Base-by-base conservation (phyloP, 1,140 invertebrate genomes). In the Trichonephila clavata region DNA sequence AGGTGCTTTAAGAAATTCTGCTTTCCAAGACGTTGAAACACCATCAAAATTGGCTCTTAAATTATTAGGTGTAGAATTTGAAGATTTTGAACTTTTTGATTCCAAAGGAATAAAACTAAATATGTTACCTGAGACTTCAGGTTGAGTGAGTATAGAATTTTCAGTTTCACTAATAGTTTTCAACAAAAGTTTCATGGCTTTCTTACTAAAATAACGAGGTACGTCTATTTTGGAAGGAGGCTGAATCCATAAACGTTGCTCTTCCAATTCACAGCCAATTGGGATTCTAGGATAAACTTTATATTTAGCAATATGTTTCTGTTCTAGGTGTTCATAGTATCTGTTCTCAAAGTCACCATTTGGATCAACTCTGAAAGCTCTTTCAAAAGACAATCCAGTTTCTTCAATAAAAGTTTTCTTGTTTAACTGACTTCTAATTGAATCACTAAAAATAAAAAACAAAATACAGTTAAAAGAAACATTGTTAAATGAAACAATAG, bases 361-460 rank as follows among this genome's bases (percentile, higher is more conserved):
- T 39, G 43, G 18, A 86, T 94, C 94, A n/a, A 90, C n/a, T 27
- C 93, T 65, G 77, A 68, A 94, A 60, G 94, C 94, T 91, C 90
- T 89, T 91, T 94, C 94, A 7, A 91, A 92, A 6, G 93, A 83
- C 10, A 94, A 61, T 20, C 94, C 94, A 57, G 94, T 94, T 81
- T 94, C 94, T 88, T 94, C 94, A 83, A 94, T 88, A 57, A 94
- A 94, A 27, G 59, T 91, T 50, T 80, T 94, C 39, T 93, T 94
- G 20, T 61, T 90, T 14, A 94, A 59, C 16, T 94, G 87, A 65
- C 27, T 59, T 63, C 77, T 43, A 16, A 94, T 84, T 27, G 93
- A 93, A 84, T 90, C 77, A 39, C 92, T 93, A 50, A 39, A 93
- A 93, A 68, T 32, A 90, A 13, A 3, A 65, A 71, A 71, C n/a